phyloP scores from a whole-genome alignment of 1,140 invertebrate genomes.

The Meloidogyne exigua region DNA sequence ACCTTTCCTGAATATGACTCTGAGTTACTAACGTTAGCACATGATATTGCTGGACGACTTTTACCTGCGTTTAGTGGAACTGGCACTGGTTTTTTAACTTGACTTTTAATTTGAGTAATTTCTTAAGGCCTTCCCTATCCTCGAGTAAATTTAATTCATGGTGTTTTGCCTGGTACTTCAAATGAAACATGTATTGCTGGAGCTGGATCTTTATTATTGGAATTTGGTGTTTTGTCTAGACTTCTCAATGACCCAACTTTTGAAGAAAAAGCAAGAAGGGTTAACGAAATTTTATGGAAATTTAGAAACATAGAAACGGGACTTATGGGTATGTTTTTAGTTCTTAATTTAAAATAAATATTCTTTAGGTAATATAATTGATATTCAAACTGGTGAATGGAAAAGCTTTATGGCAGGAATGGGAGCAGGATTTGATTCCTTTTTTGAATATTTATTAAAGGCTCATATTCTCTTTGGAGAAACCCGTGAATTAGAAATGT shows the following conservation, averaged over 20 bases:
- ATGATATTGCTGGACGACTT: conserved; percentile 70
- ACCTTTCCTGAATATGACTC: conserved; percentile 69
- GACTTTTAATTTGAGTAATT: conserved; percentile 22
- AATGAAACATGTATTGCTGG: conserved; percentile 74
- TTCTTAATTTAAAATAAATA: too few species aligned
- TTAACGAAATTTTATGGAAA: conserved; percentile 69
- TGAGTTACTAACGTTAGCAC: conserved; percentile 70
- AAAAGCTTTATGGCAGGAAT: conserved; percentile 70
- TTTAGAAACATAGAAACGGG: conserved; percentile 70
- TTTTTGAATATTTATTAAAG: conserved; percentile 74
- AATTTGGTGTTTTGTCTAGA: conserved; percentile 72
- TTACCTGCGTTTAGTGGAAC: conserved; percentile 71
- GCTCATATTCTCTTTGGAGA: conserved; percentile 73
- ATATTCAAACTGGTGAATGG: conserved; percentile 73
- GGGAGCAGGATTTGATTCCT: conserved; percentile 74
- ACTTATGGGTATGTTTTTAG: conserved; percentile 68
- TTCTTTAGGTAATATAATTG: conserved; percentile 70
- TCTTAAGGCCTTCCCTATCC: conserved; percentile 70
- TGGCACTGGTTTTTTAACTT: conserved; percentile 63
- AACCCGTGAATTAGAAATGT: conserved; percentile 69
- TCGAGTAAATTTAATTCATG: conserved; percentile 70
- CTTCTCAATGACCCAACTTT: conserved; percentile 71
- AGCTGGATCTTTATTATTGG: conserved; percentile 71
- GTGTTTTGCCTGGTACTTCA: conserved; percentile 67
- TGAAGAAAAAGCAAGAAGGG: conserved; percentile 70